These are phyloP conservation scores for Eulemur rubriventer DNA, from an alignment of 2,797 vertebrate genomes.

Conservation along the genomic window DNA sequence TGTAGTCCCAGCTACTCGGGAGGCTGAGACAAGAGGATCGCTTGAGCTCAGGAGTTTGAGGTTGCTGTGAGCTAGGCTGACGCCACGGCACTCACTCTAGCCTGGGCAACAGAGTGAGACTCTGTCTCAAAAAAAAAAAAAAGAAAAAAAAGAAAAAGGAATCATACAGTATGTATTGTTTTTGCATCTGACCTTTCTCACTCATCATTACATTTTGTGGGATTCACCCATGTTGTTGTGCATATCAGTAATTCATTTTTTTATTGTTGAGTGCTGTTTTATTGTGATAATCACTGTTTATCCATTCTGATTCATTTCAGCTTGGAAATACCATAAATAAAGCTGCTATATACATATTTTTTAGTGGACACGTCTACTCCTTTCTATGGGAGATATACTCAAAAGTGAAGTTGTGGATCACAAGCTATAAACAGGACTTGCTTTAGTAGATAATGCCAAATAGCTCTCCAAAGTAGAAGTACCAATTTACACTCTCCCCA, in stretches of 20 bases:
- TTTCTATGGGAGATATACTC: background rate
- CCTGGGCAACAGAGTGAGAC: too few species aligned
- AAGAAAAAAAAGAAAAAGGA: too few species aligned
- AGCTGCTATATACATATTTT: background rate
- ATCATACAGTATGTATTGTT: background rate
- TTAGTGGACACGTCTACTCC: background rate
- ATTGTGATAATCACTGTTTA: background rate
- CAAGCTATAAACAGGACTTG: background rate
- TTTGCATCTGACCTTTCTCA: background rate
- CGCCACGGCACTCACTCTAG: too few species aligned
- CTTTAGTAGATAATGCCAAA: background rate
- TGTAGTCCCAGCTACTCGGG: too few species aligned
- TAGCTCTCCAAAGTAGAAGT: background rate
- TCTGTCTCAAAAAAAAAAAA: too few species aligned
- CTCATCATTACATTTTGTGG: background rate
- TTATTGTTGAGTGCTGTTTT: background rate
- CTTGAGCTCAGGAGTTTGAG: too few species aligned
- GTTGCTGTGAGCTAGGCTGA: too few species aligned
- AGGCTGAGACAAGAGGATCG: too few species aligned
- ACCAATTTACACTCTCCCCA: accelerated
- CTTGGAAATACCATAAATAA: background rate
- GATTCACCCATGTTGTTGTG: background rate
- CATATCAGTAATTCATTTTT: background rate
- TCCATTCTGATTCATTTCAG: background rate
- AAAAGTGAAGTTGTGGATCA: background rate